Evolutionary conservation across 2,113 vertebrate species (phyloP).

Genomic region (Mastomys natalensis): DNA sequence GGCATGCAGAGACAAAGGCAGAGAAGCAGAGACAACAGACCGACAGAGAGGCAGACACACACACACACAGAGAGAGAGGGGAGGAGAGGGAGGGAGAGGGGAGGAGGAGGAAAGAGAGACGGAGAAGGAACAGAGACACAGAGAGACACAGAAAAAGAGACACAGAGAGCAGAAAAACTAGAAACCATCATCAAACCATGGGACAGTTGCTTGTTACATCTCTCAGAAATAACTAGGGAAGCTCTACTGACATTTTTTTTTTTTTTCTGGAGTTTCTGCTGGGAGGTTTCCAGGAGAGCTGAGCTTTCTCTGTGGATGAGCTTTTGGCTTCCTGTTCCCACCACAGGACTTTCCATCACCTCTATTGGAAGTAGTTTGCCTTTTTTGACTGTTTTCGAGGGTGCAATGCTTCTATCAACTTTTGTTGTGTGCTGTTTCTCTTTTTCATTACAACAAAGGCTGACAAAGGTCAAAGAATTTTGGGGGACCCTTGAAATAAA

Average conservation of each 20-base stretch:
- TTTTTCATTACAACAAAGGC: neutral
- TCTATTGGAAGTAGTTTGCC: neutral
- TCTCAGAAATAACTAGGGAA: no score
- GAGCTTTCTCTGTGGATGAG: no score
- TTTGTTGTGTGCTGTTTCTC: neutral
- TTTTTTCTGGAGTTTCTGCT: neutral
- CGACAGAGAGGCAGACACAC: no score
- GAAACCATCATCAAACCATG: rapidly evolving
- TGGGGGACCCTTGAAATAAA: neutral
- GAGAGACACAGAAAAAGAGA: no score
- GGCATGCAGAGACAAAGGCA: no score
- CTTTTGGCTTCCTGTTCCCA: neutral
- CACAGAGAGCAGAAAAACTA: neutral
- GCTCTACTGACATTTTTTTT: no score
- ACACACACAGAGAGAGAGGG: no score
- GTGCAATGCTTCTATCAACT: neutral
- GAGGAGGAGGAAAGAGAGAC: no score
- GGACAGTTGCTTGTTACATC: neutral
- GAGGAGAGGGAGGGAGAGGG: no score
- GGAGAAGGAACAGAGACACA: no score
- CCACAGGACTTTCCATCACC: neutral
- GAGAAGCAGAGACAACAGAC: no score
- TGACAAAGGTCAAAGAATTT: neutral
- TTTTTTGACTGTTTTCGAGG: neutral
- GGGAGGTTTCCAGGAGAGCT: neutral